These are phyloP conservation scores for Cyaniris semiargus DNA, from an alignment of 2,888 invertebrate genomes.

Conservation along the genomic window DNA sequence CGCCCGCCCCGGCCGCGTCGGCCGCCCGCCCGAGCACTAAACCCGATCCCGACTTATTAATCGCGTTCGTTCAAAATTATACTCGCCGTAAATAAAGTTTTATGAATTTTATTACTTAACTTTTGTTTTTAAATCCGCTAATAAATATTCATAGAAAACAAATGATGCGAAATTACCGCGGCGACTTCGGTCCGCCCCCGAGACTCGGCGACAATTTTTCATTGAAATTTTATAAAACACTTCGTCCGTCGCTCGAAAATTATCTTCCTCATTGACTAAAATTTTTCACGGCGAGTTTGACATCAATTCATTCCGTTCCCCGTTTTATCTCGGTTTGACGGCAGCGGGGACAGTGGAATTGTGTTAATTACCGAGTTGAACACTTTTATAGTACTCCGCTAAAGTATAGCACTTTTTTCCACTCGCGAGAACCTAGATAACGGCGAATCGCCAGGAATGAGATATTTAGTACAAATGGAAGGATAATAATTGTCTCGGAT, in stretches of 20 bases:
- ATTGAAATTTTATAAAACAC: conserved; percentile 70
- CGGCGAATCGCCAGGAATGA: conserved; percentile 38
- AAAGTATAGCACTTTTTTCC: conserved; percentile 51
- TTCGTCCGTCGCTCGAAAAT: conserved; percentile 64
- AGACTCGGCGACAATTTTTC: conserved; percentile 62
- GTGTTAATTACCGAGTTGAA: conserved; percentile 68
- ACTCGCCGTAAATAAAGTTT: conserved; percentile 16
- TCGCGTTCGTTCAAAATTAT: conserved; percentile 19
- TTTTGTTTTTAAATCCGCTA: conserved; percentile 63
- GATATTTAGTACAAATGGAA: conserved; percentile 32
- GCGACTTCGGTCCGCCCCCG: conserved; percentile 54
- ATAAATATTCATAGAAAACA: conserved; percentile 74
- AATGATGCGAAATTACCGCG: conserved; percentile 64
- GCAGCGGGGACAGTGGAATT: conserved; percentile 56
- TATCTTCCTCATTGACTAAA: conserved; percentile 76
- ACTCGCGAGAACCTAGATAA: conserved; percentile 50
- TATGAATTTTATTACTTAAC: conserved; percentile 29
- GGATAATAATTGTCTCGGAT: conserved; percentile 24
- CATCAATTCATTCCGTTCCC: conserved; percentile 75
- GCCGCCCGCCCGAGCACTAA: conserved; percentile 40
- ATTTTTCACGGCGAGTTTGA: conserved; percentile 77
- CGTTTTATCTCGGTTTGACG: conserved; percentile 69
- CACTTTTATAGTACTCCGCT: conserved; percentile 59
- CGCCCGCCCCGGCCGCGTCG: conserved; percentile 27
- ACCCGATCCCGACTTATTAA: conserved; percentile 37